Evolutionary conservation across 1,140 invertebrate genomes (phyloP), one percentile per base, ranked within the genome.

Genomic region (Drosophila guanche): DNA sequence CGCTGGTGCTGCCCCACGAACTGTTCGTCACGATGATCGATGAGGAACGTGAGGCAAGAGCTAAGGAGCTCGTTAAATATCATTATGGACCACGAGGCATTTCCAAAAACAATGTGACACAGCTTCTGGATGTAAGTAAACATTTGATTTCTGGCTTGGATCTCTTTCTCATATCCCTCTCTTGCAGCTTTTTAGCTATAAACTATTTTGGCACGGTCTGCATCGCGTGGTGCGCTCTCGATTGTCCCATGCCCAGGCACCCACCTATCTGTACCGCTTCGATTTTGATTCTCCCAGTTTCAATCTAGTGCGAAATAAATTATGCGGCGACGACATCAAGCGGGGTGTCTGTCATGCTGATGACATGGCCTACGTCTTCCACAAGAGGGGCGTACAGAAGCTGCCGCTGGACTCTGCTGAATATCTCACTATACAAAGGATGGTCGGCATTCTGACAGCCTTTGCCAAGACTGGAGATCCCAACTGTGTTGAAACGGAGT

Each of bases 321-420:
- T 86, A 7, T 90, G 90, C 20, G 73, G 86, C 0, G 33, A 70
- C 12, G 62, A 76, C 27, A 79, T 89, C 10, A 75, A 62, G 23
- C 62, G 68, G 2, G 86, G 86, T 1, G 92, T 93, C 3, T 93
- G 92, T 58, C 95, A 95, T 83, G 93, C 92, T 0, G 95, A 95
- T 65, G 95, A 95, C 59, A 42, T 95, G 7, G 93, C 93, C 53
- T 95, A 95, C 79, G 71, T 95, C 4, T 95, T 95, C 75, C 91
- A 92, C 53, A 93, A 91, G 41, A 65, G 73, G 48, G 66, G 91
- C 37, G 91, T 90, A 3, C 55, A 68, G 7, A 91, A 91, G 54
- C 63, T 86, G 67, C 76, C 91, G 6, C 20, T 59, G 2, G 79
- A 76, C n/a, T 67, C 79, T 0, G 57, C 63, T 2, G 90, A 85